phyloP scores from a whole-genome alignment of 2,797 vertebrate genomes.

The Zenarchopterus dispar region DNA sequence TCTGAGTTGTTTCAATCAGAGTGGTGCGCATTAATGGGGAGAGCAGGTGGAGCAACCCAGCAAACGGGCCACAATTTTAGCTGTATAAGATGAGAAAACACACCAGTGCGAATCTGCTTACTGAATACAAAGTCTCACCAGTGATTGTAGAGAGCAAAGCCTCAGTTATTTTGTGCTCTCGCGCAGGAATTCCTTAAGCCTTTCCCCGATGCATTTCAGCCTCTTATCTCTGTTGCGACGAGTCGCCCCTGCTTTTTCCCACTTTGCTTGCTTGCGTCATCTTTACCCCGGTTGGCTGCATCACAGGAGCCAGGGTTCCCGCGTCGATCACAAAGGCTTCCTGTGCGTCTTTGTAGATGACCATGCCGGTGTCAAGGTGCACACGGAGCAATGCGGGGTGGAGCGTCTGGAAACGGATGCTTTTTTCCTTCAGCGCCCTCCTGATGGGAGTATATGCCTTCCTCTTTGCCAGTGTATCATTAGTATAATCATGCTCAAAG shows the following conservation, averaged over 20 bases:
- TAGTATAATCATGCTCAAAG: neutral
- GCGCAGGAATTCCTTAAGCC: neutral
- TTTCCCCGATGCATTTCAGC: neutral
- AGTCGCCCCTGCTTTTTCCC: neutral
- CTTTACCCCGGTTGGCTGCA: neutral
- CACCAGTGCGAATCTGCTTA: no score
- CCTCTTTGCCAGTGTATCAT: neutral
- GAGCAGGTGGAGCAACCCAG: neutral
- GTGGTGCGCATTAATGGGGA: no score
- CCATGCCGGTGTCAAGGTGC: neutral
- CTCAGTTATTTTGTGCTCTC: no score
- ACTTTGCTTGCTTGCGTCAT: neutral
- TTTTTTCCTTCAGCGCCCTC: neutral
- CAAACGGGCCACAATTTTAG: neutral
- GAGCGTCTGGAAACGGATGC: neutral
- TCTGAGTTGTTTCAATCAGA: no score
- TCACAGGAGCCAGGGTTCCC: neutral
- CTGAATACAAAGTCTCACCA: no score
- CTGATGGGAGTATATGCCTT: neutral
- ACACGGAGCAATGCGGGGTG: neutral
- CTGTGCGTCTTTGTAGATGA: conserved; percentile 2
- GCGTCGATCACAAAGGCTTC: neutral
- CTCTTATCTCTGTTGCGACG: neutral
- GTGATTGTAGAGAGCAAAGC: no score
- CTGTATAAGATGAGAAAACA: no score